phyloP scores from a whole-genome alignment of 2,888 invertebrate species.

The Ornithoptera alexandrae region DNA sequence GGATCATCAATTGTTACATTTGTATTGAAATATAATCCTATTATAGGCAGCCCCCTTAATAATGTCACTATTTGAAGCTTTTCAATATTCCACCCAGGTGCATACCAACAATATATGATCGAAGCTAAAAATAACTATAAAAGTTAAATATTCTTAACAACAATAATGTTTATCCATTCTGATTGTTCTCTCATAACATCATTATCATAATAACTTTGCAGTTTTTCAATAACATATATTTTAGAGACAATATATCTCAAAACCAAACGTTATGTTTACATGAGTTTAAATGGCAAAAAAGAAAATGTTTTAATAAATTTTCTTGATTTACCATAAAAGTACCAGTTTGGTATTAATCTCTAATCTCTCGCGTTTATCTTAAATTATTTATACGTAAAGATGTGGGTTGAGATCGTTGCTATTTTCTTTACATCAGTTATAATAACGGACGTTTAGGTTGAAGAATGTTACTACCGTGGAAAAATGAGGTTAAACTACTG shows the following conservation, averaged over 20 bases:
- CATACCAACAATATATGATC: not conserved
- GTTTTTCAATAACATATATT: not conserved
- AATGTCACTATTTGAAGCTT: not conserved
- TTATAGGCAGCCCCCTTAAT: not conserved
- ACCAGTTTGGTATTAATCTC: conserved; percentile 3
- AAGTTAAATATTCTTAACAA: not conserved
- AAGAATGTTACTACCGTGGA: conserved; percentile 16
- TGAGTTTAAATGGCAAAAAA: too few species aligned
- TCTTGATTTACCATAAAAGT: not conserved
- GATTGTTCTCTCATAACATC: not conserved
- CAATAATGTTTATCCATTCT: not conserved
- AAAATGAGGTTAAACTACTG: conserved; percentile 25
- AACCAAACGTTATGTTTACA: too few species aligned
- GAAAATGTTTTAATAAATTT: not conserved
- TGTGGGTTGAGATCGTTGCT: conserved; percentile 26
- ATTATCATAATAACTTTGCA: not conserved
- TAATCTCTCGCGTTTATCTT: conserved; percentile 24
- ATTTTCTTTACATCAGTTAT: conserved; percentile 27
- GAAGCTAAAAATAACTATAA: not conserved
- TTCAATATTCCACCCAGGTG: not conserved
- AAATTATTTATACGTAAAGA: conserved; percentile 25
- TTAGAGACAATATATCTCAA: too few species aligned
- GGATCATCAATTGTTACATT: too few species aligned
- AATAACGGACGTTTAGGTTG: conserved; percentile 20
- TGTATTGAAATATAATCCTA: too few species aligned